Percentiles rank a stretch among this genome's conserved stretches.
Conservation (phyloP, 2,797 vertebrate genomes). For the Danio jaintianensis region DNA sequence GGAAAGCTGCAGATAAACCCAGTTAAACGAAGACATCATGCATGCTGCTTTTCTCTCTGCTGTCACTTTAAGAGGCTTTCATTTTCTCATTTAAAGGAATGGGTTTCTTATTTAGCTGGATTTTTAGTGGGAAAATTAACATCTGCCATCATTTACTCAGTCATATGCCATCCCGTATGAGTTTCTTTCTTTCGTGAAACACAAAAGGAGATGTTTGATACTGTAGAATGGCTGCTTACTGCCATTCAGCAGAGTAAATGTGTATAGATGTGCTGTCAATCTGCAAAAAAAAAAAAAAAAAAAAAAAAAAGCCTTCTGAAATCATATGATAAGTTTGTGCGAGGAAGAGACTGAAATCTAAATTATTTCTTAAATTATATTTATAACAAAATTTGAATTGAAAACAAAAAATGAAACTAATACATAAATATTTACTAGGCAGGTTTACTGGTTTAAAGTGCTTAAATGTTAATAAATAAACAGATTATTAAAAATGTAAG, state of each 20-base stretch:
- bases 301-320: no score
- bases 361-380: background rate
- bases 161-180: background rate
- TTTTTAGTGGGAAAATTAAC: background rate
- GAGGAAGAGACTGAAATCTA: background rate
- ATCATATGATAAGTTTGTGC: background rate
- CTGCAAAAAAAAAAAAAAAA: no score
- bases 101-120: background rate
- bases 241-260: background rate
- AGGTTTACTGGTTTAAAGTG: no score
- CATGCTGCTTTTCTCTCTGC: background rate
- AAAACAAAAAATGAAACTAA: no score
- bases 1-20: constrained; percentile 16
- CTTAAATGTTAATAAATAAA: no score
- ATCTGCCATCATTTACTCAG: background rate
- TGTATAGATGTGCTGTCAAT: background rate
- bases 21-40: background rate
- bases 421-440: no score
- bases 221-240: background rate
- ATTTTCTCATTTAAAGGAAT: background rate
- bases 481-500: no score
- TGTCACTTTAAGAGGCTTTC: background rate
- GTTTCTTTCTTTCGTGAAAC: background rate
- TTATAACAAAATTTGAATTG: no score
- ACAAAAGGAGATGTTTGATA: background rate